Conservation (phyloP, 2,888 invertebrate genomes). For the Eupeodes latifasciatus region DNA sequence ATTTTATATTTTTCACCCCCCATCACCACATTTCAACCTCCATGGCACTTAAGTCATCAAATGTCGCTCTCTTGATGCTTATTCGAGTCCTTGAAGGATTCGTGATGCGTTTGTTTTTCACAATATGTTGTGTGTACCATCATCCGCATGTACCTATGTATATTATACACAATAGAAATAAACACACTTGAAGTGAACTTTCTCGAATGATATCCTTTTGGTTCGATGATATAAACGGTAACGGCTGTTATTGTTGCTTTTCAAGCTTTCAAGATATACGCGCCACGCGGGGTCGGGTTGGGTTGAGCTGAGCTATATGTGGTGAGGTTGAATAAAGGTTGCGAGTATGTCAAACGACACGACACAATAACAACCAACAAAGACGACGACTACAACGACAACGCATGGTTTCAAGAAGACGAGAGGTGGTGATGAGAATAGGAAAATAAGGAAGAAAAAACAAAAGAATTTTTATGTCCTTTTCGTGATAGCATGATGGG, state of each 20-base stretch:
- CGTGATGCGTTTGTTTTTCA: conserved; percentile 61
- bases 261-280: not conserved
- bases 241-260: conserved; percentile 38
- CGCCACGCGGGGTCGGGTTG: too few species aligned
- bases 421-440: not conserved
- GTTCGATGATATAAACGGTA: conserved; percentile 21
- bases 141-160: too few species aligned
- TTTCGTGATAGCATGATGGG: conserved; percentile 55
- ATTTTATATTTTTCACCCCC: conserved; percentile 48
- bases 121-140: not conserved
- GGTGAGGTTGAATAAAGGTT: conserved; percentile 61
- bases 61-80: conserved; percentile 55
- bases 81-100: conserved; percentile 60
- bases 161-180: conserved; percentile 46
- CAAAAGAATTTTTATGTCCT: conserved; percentile 60
- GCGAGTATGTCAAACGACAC: conserved; percentile 39
- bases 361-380: too few species aligned
- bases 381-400: not conserved
- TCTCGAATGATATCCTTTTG: conserved; percentile 60
- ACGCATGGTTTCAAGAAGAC: not conserved
- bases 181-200: conserved; percentile 68
- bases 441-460: conserved; percentile 16
- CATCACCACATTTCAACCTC: not conserved
- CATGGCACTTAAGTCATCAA: conserved; percentile 42
- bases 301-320: not conserved